Evolutionary conservation across 1,140 invertebrate species (phyloP).

Genomic region (Octopus bimaculoides): DNA sequence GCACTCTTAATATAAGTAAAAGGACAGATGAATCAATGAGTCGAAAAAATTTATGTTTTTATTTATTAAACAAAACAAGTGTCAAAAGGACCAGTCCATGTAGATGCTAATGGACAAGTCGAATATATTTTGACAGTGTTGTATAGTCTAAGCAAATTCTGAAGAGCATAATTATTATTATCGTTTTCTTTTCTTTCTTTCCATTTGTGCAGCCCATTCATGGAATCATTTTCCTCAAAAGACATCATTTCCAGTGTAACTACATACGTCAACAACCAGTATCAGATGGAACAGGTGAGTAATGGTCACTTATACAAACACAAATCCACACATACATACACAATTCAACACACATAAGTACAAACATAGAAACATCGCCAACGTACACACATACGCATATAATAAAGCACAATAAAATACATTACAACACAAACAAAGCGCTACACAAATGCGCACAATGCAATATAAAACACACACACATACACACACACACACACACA

Average conservation of each 20-base stretch:
- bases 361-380: too few species aligned
- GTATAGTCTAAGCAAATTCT: too few species aligned
- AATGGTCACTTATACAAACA: not conserved
- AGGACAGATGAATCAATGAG: too few species aligned
- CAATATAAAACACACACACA: constrained; percentile 6
- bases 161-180: too few species aligned
- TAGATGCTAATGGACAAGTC: too few species aligned
- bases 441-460: not conserved
- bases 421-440: not conserved
- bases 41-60: too few species aligned
- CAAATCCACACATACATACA: not conserved
- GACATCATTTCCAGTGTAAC: constrained; percentile 48
- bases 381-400: not conserved
- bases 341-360: not conserved
- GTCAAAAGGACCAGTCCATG: too few species aligned
- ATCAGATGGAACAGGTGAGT: constrained; percentile 44
- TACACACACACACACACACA: not conserved
- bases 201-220: too few species aligned
- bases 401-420: constrained; percentile 8
- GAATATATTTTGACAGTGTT: too few species aligned
- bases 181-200: too few species aligned
- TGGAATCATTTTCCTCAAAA: constrained; percentile 40
- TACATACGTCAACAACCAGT: constrained; percentile 44
- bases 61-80: too few species aligned
- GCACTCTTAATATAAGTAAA: too few species aligned